These are phyloP conservation scores for Perizoma flavofasciatum DNA, from an alignment of 2,888 invertebrate genomes.

Conservation along the genomic window DNA sequence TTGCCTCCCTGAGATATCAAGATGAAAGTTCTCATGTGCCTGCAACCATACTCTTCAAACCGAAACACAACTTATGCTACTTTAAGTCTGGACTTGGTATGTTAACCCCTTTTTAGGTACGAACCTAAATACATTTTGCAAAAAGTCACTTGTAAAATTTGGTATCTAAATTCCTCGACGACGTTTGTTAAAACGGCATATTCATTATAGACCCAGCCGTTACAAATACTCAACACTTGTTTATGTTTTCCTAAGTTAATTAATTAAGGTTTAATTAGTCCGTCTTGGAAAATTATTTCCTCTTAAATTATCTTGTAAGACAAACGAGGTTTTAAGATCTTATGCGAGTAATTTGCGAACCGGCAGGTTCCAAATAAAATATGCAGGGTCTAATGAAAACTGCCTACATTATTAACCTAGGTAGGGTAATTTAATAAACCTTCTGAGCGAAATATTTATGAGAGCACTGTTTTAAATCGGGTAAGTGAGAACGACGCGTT, in stretches of 20 bases:
- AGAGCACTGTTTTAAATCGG: conserved; percentile 43
- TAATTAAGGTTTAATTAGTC: conserved; percentile 67
- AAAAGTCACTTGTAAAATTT: conserved; percentile 20
- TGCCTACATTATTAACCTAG: conserved; percentile 54
- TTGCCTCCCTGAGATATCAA: no score
- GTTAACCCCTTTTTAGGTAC: conserved; percentile 15
- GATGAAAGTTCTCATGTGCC: no score
- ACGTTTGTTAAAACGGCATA: conserved; percentile 26
- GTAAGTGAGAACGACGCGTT: conserved; percentile 37
- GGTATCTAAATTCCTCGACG: conserved; percentile 20
- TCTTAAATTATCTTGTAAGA: conserved; percentile 63
- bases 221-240: conserved; percentile 53
- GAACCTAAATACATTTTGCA: conserved; percentile 20
- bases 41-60: no score
- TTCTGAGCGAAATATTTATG: conserved; percentile 39
- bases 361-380: conserved; percentile 59
- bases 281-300: conserved; percentile 61
- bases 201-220: conserved; percentile 44
- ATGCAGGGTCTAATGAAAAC: conserved; percentile 63
- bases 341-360: conserved; percentile 57
- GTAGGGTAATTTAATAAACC: conserved; percentile 43
- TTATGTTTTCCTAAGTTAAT: conserved; percentile 64
- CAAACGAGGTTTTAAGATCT: conserved; percentile 46
- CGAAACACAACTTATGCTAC: no score
- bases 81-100: conserved; percentile 9